Conservation (phyloP, 2,888 invertebrate species). For the Agrochola circellaris region DNA sequence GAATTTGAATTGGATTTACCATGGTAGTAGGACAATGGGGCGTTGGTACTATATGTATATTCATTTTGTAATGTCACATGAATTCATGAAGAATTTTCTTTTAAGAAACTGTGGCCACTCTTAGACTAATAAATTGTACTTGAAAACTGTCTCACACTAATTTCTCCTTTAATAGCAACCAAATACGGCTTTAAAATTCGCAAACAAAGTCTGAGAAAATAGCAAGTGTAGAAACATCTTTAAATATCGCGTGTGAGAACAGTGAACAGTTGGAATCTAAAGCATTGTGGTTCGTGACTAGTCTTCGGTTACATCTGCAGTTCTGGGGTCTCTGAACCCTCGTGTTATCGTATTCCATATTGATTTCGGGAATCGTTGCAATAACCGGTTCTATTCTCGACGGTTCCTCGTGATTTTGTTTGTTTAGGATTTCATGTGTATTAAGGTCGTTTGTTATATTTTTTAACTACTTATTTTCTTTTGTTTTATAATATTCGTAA, state of each 20-base stretch:
- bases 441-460: background rate
- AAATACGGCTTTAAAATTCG: background rate
- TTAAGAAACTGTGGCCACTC: background rate
- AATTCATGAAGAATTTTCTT: background rate
- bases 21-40: background rate
- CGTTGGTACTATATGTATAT: background rate
- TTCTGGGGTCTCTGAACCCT: constrained; percentile 71
- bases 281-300: constrained; percentile 65
- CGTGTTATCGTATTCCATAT: constrained; percentile 59
- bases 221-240: constrained; percentile 26
- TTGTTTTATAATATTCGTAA: background rate
- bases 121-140: too few species aligned
- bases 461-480: background rate
- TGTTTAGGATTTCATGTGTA: background rate
- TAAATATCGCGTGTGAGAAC: constrained; percentile 63
- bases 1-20: background rate
- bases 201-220: constrained; percentile 20
- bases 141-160: background rate
- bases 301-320: constrained; percentile 68
- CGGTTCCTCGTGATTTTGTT: constrained; percentile 9
- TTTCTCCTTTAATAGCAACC: too few species aligned
- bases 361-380: constrained; percentile 60
- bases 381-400: constrained; percentile 25
- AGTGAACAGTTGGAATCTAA: constrained; percentile 56
- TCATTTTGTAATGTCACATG: background rate